These are phyloP conservation scores for Lamprotornis superbus DNA, from an alignment of 2,113 vertebrate genomes.

Conservation along the genomic window DNA sequence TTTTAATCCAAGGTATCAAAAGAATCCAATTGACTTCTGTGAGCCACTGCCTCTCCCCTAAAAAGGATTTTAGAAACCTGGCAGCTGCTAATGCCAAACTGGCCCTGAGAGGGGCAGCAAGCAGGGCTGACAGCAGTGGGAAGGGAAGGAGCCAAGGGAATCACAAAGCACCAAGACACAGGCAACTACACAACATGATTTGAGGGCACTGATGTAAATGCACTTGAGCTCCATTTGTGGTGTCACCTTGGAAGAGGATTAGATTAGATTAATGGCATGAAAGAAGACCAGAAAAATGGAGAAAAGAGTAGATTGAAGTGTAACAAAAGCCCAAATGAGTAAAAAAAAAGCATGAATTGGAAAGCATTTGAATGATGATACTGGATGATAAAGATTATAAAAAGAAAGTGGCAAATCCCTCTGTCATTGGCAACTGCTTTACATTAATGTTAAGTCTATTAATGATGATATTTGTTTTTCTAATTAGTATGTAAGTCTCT, in stretches of 20 bases:
- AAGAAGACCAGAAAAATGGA: slow-evolving; percentile 3
- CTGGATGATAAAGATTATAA: neutral
- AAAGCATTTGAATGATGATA: neutral
- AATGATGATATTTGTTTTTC: slow-evolving; percentile 10
- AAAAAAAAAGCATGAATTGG: neutral
- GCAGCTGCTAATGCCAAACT: neutral
- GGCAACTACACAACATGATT: neutral
- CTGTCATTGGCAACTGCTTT: neutral
- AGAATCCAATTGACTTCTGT: neutral
- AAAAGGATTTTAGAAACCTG: neutral
- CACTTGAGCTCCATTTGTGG: neutral
- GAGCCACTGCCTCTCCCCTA: neutral
- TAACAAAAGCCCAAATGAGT: neutral
- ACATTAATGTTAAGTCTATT: neutral
- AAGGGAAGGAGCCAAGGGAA: neutral
- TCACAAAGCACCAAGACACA: neutral
- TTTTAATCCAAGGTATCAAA: slow-evolving; percentile 6
- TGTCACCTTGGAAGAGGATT: slow-evolving; percentile 46
- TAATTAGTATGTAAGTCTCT: neutral
- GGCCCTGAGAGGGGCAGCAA: neutral
- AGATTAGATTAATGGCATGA: slow-evolving; percentile 36
- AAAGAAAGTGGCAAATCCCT: neutral
- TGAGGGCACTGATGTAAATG: neutral
- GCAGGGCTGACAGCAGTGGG: neutral
- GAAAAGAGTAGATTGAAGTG: neutral